Evolutionary conservation across 2,888 invertebrate species (phyloP), one percentile per base, ranked within the genome.

Genomic region (Drosophila subsilvestris): DNA sequence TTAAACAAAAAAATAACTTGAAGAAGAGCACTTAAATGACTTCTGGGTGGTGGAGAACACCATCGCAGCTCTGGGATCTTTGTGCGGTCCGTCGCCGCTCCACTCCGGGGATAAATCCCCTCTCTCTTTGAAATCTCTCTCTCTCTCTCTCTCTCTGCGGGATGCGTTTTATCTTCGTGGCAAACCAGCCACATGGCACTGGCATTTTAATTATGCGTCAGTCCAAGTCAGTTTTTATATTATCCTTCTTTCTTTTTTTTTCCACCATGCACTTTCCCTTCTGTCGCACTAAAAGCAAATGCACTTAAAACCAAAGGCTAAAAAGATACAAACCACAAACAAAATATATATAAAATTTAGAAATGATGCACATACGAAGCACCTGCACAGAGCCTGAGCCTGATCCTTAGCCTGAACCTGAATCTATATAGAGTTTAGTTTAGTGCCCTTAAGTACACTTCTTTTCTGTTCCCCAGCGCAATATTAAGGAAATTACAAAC

Each of bases 161-260:
- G 71, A 50, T 44, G 74, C 62, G 70, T 80, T 82, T 77, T 78
- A 85, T 79, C 79, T 68, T 67, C 73, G 79, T 78, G 81, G 85
- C 65, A 81, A 70, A 63, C 62, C 71, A 65, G 67, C 67, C 85
- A 76, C 78, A 85, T 85, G 86, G 74, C 86, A 71, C 86, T 85
- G 86, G 86, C 86, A 74, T 83, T 83, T 83, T 83, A 85, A 83
- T 83, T 83, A 83, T 83, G 86, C 86, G 74, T 74, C 86, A 63
- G 66, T 66, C 66, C 65, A 43, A 63, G 63, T 63, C 66, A 76
- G 69, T 78, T 80, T 84, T 79, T 72, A 45, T 61, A 55, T 57
- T 54, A 50, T 45, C 43, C 49, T 20, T 14, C 58, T 47, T 53
- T 7, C 14, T 10, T 47, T 47, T 63, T 53, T 63, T 32, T 9